These are phyloP conservation scores for Drosophila prostipennis DNA, from an alignment of 2,888 invertebrate genomes.

Conservation along the genomic window DNA sequence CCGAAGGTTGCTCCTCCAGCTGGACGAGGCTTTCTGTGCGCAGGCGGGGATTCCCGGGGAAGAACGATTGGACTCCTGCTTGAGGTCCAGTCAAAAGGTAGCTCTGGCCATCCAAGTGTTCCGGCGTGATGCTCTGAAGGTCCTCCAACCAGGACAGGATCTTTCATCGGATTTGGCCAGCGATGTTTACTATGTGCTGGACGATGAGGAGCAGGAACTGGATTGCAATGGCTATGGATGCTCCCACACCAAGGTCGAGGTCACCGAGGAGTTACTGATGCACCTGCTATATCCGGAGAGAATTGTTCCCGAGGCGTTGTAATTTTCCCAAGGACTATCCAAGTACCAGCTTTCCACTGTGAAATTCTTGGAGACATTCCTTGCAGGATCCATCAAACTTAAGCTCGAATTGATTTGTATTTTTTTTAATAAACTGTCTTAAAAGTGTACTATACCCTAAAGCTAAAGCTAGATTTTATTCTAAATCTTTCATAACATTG, in stretches of 20 bases:
- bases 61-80: neutral
- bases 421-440: neutral
- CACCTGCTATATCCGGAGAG: neutral
- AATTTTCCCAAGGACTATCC: neutral
- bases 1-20: neutral
- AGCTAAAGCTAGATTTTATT: neutral
- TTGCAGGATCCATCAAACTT: too few species aligned
- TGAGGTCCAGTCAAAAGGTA: neutral
- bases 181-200: slow-evolving; percentile 1
- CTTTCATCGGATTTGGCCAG: neutral
- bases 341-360: neutral
- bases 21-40: neutral
- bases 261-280: neutral
- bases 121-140: neutral
- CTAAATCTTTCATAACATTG: neutral
- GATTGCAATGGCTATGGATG: neutral
- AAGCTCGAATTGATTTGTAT: neutral
- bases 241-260: neutral
- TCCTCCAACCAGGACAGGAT: neutral
- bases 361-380: too few species aligned
- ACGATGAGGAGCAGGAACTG: slow-evolving; percentile 1
- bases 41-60: neutral
- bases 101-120: neutral
- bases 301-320: neutral
- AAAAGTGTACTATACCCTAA: neutral